Conservation (phyloP, 2,888 invertebrate species). For the Cryptocephalus moraei region DNA sequence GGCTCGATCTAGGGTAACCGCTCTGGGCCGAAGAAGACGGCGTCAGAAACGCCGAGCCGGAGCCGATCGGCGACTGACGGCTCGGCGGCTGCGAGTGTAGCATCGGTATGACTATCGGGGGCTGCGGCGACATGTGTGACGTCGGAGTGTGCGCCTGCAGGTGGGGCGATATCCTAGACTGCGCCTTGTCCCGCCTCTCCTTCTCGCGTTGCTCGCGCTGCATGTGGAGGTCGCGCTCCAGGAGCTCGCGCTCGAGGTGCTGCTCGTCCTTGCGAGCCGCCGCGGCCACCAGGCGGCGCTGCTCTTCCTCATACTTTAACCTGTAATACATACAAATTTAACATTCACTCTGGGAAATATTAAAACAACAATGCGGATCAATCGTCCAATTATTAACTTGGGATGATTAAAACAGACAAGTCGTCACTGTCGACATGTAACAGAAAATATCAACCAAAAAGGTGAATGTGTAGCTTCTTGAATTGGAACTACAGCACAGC, state of each 20-base stretch:
- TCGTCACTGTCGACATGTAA: no score
- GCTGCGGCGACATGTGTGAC: slow-evolving; percentile 18
- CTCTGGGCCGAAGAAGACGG: slow-evolving; percentile 18
- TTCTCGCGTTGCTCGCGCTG: slow-evolving; percentile 42
- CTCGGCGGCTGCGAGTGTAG: not conserved
- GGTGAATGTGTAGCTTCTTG: no score
- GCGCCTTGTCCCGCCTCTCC: slow-evolving; percentile 43
- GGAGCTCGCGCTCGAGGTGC: slow-evolving; percentile 35
- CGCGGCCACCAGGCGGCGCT: slow-evolving; percentile 41
- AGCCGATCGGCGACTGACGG: slow-evolving; percentile 31
- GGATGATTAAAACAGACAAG: no score
- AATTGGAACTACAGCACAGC: no score
- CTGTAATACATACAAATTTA: slow-evolving; percentile 27
- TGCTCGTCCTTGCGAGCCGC: slow-evolving; percentile 37
- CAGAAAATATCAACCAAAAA: no score
- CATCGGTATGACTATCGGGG: not conserved
- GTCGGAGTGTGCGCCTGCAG: slow-evolving; percentile 34
- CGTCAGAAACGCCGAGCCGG: slow-evolving; percentile 25
- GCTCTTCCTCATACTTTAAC: slow-evolving; percentile 61
- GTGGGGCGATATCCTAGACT: slow-evolving; percentile 34
- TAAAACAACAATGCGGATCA: no score
- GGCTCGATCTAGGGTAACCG: slow-evolving; percentile 42
- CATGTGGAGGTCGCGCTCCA: slow-evolving; percentile 42
- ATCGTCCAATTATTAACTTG: no score
- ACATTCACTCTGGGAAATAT: not conserved